These are phyloP conservation scores for Sphyrna mokarran DNA, from an alignment of 2,113 vertebrate species.

Conservation along the genomic window DNA sequence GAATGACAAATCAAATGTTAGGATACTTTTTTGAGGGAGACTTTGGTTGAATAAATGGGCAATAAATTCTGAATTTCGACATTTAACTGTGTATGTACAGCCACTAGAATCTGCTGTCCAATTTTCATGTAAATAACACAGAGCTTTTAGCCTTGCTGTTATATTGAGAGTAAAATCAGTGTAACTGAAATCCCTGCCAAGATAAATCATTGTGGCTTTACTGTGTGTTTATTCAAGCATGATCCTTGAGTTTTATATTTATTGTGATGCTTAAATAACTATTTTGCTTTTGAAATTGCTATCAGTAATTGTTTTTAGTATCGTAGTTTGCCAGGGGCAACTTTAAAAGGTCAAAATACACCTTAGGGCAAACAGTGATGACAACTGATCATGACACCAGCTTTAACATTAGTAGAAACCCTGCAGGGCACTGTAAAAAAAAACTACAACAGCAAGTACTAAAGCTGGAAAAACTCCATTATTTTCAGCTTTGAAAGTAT, in stretches of 20 bases:
- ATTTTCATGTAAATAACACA: background rate
- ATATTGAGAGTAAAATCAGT: background rate
- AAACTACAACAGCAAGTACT: background rate
- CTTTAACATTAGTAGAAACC: background rate
- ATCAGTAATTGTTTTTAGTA: background rate
- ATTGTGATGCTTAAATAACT: background rate
- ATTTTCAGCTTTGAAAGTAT: background rate
- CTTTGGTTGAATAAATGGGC: background rate
- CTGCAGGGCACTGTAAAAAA: background rate
- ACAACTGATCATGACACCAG: background rate
- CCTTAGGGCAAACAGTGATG: background rate
- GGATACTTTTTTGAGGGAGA: background rate
- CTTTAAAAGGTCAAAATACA: background rate
- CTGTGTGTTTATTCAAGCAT: background rate
- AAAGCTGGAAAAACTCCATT: background rate
- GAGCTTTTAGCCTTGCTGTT: background rate
- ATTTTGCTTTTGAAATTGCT: background rate
- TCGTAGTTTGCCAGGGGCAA: background rate
- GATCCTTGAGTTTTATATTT: background rate
- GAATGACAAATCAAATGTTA: background rate
- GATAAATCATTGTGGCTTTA: background rate
- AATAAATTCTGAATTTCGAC: background rate
- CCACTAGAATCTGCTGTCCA: background rate
- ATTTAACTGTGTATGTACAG: background rate
- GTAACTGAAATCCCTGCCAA: background rate